phyloP scores from a whole-genome alignment of 2,797 vertebrate species.

The Nasua narica region DNA sequence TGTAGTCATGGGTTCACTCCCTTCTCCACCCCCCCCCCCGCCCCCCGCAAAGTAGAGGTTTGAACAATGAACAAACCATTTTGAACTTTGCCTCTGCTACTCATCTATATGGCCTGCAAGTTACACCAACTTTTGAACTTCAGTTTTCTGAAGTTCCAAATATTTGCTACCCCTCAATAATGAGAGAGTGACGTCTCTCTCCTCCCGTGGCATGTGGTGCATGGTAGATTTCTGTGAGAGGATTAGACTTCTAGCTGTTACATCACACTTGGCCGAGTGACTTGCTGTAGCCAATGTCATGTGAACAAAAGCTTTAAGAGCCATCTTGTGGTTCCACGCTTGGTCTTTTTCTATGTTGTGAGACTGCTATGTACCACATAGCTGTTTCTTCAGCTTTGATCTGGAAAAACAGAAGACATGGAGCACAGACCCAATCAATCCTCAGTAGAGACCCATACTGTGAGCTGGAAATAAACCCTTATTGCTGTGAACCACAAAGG shows the following conservation, averaged over 20 bases:
- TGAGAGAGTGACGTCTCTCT: not conserved
- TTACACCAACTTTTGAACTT: not conserved
- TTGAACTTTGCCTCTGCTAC: not conserved
- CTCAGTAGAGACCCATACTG: accelerated
- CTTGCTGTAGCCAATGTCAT: not conserved
- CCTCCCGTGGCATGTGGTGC: not conserved
- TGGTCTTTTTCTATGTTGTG: not conserved
- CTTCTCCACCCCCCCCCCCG: not conserved
- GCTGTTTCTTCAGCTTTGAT: not conserved
- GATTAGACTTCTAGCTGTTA: not conserved
- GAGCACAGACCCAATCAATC: not conserved
- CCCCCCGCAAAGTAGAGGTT: not conserved
- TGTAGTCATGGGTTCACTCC: not conserved
- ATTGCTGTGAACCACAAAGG: not conserved
- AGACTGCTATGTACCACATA: not conserved
- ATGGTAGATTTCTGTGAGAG: not conserved
- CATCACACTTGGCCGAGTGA: not conserved
- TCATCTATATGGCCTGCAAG: not conserved
- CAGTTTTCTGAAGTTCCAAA: not conserved
- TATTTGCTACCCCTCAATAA: not conserved
- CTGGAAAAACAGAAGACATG: not conserved
- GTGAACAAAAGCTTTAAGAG: not conserved
- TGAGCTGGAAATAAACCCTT: not conserved
- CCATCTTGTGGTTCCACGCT: too few species aligned
- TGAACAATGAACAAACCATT: not conserved